phyloP scores from a whole-genome alignment of 2,113 vertebrate genomes.

The Rhizomys pruinosus region DNA sequence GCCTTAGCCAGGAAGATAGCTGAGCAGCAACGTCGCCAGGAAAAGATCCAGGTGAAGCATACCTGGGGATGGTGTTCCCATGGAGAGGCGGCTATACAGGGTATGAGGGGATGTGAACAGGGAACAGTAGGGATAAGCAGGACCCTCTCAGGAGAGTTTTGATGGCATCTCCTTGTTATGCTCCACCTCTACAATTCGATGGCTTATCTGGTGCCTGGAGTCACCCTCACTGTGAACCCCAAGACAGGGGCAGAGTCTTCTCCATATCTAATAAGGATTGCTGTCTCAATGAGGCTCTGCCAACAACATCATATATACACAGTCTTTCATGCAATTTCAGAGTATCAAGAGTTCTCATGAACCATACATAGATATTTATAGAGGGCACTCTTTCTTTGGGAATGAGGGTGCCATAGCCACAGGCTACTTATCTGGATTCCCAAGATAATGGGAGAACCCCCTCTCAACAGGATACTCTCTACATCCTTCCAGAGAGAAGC shows the following conservation, averaged over 20 bases:
- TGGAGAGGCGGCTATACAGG: background rate
- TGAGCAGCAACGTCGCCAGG: constrained; percentile 94
- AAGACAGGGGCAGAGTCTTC: background rate
- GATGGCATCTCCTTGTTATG: background rate
- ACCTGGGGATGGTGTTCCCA: background rate
- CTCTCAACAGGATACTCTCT: background rate
- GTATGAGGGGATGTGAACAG: background rate
- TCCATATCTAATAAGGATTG: background rate
- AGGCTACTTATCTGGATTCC: background rate
- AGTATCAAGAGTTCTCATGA: constrained; percentile 25
- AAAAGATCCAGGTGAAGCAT: constrained; percentile 94
- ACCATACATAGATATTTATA: background rate
- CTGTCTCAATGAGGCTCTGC: background rate
- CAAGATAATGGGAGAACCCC: background rate
- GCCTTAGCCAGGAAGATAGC: constrained; percentile 93
- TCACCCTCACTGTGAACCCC: background rate
- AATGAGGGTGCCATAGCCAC: background rate
- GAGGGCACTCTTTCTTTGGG: background rate
- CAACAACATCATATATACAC: background rate
- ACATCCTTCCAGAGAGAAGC: background rate
- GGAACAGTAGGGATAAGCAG: background rate
- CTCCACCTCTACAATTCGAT: background rate
- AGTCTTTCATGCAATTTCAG: background rate
- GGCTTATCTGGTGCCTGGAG: no score
- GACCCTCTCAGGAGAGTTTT: background rate